phyloP scores from a whole-genome alignment of 2,797 vertebrate species.

The Chelonia mydas region DNA sequence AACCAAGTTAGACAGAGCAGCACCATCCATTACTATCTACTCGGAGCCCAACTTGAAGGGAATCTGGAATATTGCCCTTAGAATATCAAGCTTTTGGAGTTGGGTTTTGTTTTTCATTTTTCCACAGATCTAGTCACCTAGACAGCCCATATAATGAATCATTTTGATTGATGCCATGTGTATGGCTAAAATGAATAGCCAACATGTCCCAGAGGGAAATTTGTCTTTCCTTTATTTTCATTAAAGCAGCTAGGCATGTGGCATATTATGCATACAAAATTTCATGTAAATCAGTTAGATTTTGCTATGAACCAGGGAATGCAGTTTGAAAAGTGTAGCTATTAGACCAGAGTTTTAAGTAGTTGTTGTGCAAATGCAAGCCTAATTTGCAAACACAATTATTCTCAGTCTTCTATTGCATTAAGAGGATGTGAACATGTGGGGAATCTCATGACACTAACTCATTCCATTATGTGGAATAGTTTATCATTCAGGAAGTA shows the following conservation, averaged over 20 bases:
- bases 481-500: too few relatives aligned
- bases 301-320: background rate
- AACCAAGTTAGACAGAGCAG: background rate
- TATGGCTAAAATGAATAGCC: background rate
- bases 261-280: background rate
- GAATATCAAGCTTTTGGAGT: background rate
- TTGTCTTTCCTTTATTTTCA: background rate
- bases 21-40: background rate
- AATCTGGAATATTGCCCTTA: background rate
- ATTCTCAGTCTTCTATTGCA: background rate
- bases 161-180: background rate
- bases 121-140: accelerated
- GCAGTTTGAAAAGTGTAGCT: background rate
- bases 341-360: background rate
- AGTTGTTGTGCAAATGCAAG: background rate
- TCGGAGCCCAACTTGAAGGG: background rate
- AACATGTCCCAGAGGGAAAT: background rate
- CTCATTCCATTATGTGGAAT: background rate
- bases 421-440: background rate
- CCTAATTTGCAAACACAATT: too few relatives aligned
- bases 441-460: background rate
- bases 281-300: background rate
- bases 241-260: background rate
- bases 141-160: background rate
- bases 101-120: background rate